phyloP scores from a whole-genome alignment of 2,888 invertebrate genomes.

The Melipona bicolor region DNA sequence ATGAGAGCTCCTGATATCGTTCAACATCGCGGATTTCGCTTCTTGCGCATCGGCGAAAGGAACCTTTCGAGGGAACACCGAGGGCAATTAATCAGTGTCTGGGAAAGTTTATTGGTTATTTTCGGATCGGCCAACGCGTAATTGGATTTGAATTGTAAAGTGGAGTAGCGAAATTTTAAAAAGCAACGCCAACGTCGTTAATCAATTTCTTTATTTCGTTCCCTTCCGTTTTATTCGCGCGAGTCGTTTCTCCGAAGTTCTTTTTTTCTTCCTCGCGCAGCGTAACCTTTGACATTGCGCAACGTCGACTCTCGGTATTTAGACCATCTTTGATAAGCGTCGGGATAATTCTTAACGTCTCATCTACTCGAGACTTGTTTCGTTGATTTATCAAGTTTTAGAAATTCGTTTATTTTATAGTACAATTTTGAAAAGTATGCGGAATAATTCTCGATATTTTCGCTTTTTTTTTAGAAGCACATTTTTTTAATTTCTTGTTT shows the following conservation, averaged over 20 bases:
- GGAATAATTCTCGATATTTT: no score
- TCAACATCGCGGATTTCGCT: not conserved
- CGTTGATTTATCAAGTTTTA: no score
- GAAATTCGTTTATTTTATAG: no score
- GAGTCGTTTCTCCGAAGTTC: no score
- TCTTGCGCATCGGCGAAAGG: not conserved
- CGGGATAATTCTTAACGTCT: no score
- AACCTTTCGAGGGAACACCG: not conserved
- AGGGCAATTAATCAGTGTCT: constrained; percentile 2
- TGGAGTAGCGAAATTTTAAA: not conserved
- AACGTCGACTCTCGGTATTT: no score
- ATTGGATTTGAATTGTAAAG: not conserved
- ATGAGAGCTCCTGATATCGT: not conserved
- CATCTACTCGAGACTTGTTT: no score
- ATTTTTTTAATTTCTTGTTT: no score
- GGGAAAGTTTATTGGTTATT: not conserved
- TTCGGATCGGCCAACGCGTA: not conserved
- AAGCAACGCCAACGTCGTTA: not conserved
- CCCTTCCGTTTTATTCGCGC: not conserved
- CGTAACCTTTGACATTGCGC: no score
- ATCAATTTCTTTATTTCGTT: not conserved
- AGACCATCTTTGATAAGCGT: no score
- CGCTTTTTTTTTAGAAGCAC: no score
- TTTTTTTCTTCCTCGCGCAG: no score
- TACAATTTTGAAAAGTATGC: not conserved